Evolutionary conservation across 2,888 invertebrate species (phyloP), one percentile per base, ranked within the genome.

Genomic region (Eumerus sabulonum): DNA sequence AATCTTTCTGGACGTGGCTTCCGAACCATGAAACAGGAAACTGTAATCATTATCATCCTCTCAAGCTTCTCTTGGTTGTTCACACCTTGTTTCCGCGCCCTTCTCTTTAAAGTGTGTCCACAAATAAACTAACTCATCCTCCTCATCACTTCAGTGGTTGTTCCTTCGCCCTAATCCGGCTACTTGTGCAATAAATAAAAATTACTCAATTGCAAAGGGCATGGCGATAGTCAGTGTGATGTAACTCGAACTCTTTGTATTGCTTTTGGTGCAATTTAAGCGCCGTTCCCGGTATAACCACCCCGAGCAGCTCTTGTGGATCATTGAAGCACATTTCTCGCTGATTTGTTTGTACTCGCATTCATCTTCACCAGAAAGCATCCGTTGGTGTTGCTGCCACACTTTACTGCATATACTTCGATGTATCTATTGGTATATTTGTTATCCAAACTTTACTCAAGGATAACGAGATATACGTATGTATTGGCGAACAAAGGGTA

Each of bases 81-180:
- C 12, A 53, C 9, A 36, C 18, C 36, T 16, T n/a, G 3, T 54
- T n/a, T 17, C 27, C 40, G 60, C 77, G 59, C 73, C 68, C 73
- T 79, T 79, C 73, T 79, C 79, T 68, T 73, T 79, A 77, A 77
- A 77, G 67, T 77, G 60, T 73, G 67, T 77, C 63, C 63, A 67
- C 48, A 73, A 77, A 77, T 77, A 79, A 79, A 73, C 79, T 68
- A 79, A 79, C 79, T 79, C 73, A 73, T 79, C 73, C 68, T 74
- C 68, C 63, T n/a, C n/a, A n/a, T n/a, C 68, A 68, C 79, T 73
- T 40, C 63, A 68, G 68, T 79, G 73, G 53, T n/a, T 27, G 7
- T 27, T 7, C 27, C 7, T 27, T 27, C 27, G 27, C 27, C 27
- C 7, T 27, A 27, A 7, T 27, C n/a, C n/a, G 7, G 27, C 27